Evolutionary conservation across 2,888 invertebrate genomes (phyloP), one percentile per base, ranked within the genome.

Genomic region (Pristionchus exspectatus): DNA sequence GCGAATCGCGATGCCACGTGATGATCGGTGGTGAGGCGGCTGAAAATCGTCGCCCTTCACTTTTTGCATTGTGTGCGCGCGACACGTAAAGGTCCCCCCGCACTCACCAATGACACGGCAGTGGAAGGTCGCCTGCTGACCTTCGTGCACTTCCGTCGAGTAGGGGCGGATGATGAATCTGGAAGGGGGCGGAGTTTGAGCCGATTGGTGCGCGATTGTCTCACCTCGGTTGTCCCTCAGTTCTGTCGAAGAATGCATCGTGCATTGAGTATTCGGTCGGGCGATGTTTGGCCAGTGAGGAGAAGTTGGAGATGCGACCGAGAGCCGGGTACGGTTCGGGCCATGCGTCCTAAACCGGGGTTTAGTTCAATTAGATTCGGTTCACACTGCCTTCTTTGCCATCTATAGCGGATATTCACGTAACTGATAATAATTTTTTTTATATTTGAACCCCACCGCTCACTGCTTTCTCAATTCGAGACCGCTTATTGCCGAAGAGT

Each of bases 91-190:
- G 24, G 85, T 38, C 85, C 63, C 54, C 81, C 81, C 33, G 56
- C 24, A 59, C 88, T 54, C 44, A 89, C 89, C 89, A 95, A 99
- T 98, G 93, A 99, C 97, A 94, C 98, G 97, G 95, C 99, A 99
- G 95, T 98, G 98, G 96, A 99, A 97, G 95, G 98, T 98, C 91
- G 98, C 98, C 91, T 97, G 98, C 95, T 99, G 98, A 59, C 99
- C 99, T 95, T 99, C 99, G 96, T 97, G 98, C 93, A 98, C 98
- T 96, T 98, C 16, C 92, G 98, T 98, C 90, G 98, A 98, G 94
- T 97, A 97, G 14, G 99, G 99, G 95, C 97, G 97, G 95, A 99
- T 98, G 94, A 99, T 98, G 96, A 99, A 99, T 95, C 99, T 96
- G 69, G 27, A 88, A 88, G 24, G 56, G 87, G 56, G 74, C 63